Evolutionary conservation across 2,113 vertebrate genomes (phyloP).

Genomic region (Anoura caudifer): DNA sequence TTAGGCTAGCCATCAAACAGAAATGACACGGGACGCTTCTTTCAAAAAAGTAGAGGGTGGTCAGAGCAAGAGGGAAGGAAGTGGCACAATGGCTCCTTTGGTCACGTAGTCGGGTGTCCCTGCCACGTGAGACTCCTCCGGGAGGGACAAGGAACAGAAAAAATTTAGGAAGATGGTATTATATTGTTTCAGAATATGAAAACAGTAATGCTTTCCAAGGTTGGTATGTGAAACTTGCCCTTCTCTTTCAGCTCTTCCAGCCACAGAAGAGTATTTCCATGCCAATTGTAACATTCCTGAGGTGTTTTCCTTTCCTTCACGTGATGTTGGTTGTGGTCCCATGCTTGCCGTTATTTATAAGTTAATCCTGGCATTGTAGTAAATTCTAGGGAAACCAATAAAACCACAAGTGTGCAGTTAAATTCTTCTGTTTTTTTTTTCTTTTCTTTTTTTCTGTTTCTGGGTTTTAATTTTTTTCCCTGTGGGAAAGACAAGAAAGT

Average conservation of each 20-base stretch:
- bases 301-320: constrained; percentile 77
- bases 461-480: constrained; percentile 34
- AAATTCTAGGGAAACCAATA: constrained; percentile 84
- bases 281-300: constrained; percentile 85
- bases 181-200: constrained; percentile 78
- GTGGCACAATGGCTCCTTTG: constrained; percentile 37
- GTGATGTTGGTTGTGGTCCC: constrained; percentile 79
- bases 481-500: constrained; percentile 74
- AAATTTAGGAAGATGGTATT: constrained; percentile 71
- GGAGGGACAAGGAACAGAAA: constrained; percentile 71
- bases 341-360: constrained; percentile 83
- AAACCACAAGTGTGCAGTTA: constrained; percentile 79
- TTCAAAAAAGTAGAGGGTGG: constrained; percentile 57
- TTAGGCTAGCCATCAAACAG: constrained; percentile 53
- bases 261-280: constrained; percentile 73
- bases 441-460: background rate
- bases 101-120: constrained; percentile 43
- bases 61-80: constrained; percentile 17
- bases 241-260: constrained; percentile 71
- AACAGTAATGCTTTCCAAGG: constrained; percentile 77
- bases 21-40: constrained; percentile 59
- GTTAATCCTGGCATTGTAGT: constrained; percentile 84
- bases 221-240: constrained; percentile 72
- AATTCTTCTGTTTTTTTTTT: constrained; percentile 73
- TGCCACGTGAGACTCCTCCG: constrained; percentile 67